A percentile compares a stretch with the other conserved stretches of the same genome.
These are phyloP conservation scores for Empidonax alnorum DNA, from an alignment of 2,113 vertebrate species.

Conservation along the genomic window DNA sequence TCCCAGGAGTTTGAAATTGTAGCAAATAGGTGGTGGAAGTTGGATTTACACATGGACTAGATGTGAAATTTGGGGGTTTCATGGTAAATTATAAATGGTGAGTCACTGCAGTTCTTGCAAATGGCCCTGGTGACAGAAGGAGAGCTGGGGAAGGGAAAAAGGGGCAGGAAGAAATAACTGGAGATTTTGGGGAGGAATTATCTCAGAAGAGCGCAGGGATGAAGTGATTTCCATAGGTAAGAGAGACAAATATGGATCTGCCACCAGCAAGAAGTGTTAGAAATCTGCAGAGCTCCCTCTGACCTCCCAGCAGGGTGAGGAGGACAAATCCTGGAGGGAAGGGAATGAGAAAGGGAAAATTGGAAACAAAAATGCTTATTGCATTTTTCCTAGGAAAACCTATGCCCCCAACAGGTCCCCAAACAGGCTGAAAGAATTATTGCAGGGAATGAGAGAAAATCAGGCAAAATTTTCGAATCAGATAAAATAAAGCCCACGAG, in stretches of 20 bases:
- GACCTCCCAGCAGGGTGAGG: accelerated
- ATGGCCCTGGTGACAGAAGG: neutral
- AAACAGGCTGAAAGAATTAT: neutral
- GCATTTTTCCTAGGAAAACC: neutral
- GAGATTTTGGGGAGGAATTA: neutral
- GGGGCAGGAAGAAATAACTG: neutral
- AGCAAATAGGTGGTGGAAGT: neutral
- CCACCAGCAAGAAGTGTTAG: neutral
- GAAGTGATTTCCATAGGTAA: neutral
- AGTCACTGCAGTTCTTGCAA: neutral
- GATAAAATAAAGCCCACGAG: neutral
- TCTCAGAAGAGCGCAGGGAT: neutral
- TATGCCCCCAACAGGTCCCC: neutral
- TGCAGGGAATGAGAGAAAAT: neutral
- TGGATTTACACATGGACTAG: neutral
- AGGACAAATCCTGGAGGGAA: neutral
- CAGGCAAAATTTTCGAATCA: neutral
- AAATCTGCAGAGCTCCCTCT: neutral
- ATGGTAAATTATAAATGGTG: neutral
- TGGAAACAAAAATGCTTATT: neutral
- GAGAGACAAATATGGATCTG: accelerated
- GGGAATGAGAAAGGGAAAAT: neutral
- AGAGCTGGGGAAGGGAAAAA: neutral
- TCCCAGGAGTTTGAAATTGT: neutral
- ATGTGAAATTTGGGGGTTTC: neutral